Percentiles rank a stretch among this genome's conserved stretches.
Evolutionary conservation across 2,888 invertebrate species (phyloP).

Genomic region (Drosophila quinaria): DNA sequence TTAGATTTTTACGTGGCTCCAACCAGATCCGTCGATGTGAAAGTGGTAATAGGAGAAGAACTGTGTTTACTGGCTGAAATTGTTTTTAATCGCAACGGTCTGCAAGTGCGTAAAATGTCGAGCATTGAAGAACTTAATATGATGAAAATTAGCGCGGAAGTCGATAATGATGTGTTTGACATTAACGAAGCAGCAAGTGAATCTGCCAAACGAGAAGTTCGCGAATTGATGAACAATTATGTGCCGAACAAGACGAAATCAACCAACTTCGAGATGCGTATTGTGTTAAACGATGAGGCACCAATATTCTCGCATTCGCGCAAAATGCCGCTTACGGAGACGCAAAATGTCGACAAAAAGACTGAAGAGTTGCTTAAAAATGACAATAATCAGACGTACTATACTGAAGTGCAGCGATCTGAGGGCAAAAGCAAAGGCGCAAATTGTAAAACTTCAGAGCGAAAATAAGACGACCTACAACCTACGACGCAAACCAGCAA

Average conservation of each 20-base stretch:
- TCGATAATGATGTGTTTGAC: conserved; percentile 1
- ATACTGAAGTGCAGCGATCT: too few relatives aligned
- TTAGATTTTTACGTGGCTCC: not conserved
- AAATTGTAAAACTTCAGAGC: too few relatives aligned
- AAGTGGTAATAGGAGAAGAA: not conserved
- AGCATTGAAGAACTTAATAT: not conserved
- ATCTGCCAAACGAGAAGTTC: not conserved
- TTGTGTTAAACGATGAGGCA: too few relatives aligned
- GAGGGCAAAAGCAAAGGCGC: too few relatives aligned
- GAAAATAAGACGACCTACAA: conserved; percentile 5
- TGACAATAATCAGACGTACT: too few relatives aligned
- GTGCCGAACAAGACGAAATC: too few relatives aligned
- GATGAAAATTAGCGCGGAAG: not conserved
- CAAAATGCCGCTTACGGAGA: too few relatives aligned
- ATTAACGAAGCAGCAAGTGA: not conserved
- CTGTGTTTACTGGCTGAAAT: not conserved
- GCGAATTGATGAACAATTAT: not conserved
- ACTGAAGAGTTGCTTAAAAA: too few relatives aligned
- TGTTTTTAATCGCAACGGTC: not conserved
- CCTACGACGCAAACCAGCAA: conserved; percentile 3
- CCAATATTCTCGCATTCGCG: too few relatives aligned
- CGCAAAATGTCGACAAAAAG: too few relatives aligned
- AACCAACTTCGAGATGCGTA: too few relatives aligned
- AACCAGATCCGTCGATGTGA: not conserved
- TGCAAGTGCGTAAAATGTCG: not conserved